These are phyloP conservation scores for Temnothorax ravouxi DNA, from an alignment of 2,888 invertebrate genomes.

Conservation along the genomic window DNA sequence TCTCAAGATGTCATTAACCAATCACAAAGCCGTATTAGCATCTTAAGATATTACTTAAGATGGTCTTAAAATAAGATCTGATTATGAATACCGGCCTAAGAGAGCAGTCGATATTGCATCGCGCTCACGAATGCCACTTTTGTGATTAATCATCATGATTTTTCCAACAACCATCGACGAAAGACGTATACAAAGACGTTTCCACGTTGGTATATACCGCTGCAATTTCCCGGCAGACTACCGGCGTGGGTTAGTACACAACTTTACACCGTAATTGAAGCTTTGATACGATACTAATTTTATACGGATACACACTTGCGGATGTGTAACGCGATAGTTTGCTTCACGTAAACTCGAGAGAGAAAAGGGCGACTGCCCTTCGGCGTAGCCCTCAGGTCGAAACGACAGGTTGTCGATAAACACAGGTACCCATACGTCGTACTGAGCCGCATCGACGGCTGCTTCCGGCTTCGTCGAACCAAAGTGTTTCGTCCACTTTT, in stretches of 20 bases:
- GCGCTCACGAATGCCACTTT: neutral
- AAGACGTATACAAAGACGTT: neutral
- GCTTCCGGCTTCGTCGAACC: conserved; percentile 59
- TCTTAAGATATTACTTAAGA: no score
- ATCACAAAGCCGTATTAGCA: no score
- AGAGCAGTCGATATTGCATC: neutral
- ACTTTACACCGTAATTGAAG: conserved; percentile 39
- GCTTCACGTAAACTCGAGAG: conserved; percentile 70
- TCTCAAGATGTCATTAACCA: no score
- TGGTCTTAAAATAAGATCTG: no score
- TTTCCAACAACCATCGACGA: neutral
- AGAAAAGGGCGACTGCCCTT: conserved; percentile 68
- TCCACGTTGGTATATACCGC: neutral
- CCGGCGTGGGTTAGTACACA: neutral
- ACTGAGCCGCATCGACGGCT: conserved; percentile 58
- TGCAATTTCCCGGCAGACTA: conserved; percentile 6
- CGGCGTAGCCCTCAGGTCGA: conserved; percentile 64
- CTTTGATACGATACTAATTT: conserved; percentile 57
- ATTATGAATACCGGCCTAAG: no score
- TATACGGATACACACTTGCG: conserved; percentile 52
- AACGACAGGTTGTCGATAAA: conserved; percentile 77
- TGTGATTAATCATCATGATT: neutral
- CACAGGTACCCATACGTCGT: conserved; percentile 65
- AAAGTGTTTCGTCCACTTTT: conserved; percentile 47
- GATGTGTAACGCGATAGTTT: conserved; percentile 56